These are phyloP conservation scores for Muscina levida DNA, from an alignment of 2,888 invertebrate genomes.

Conservation along the genomic window DNA sequence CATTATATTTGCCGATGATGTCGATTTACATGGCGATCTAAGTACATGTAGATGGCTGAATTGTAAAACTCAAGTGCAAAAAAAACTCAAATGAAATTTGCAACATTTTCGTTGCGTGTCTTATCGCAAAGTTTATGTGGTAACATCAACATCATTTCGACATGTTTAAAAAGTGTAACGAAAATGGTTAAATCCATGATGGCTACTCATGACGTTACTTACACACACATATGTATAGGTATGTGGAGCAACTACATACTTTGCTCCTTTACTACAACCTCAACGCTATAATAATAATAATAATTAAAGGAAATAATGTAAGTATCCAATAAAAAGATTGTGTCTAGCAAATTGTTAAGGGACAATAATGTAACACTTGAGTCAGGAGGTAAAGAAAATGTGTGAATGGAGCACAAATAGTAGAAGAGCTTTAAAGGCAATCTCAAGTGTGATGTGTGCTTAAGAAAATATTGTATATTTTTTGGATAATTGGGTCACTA, in stretches of 20 bases:
- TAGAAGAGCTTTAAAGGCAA: too few relatives aligned
- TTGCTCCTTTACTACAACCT: too few relatives aligned
- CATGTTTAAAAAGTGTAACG: constrained; percentile 41
- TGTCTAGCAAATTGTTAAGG: background rate
- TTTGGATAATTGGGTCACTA: too few relatives aligned
- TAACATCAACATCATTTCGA: constrained; percentile 40
- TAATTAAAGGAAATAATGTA: constrained; percentile 15
- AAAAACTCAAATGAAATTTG: constrained; percentile 38
- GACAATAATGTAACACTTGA: too few relatives aligned
- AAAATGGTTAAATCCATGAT: constrained; percentile 40
- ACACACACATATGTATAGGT: constrained; percentile 31
- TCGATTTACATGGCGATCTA: constrained; percentile 8
- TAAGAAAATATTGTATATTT: too few relatives aligned
- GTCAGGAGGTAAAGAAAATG: too few relatives aligned
- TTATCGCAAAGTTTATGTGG: constrained; percentile 54
- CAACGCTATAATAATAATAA: too few relatives aligned
- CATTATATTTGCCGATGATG: constrained; percentile 21
- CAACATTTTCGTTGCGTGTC: constrained; percentile 63
- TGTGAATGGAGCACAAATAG: too few relatives aligned
- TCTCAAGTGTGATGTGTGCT: too few relatives aligned
- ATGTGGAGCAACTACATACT: constrained; percentile 1
- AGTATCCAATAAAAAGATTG: constrained; percentile 6
- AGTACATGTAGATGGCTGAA: background rate
- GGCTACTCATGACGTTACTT: constrained; percentile 32
- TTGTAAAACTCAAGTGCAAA: background rate